Evolutionary conservation across 2,888 invertebrate genomes (phyloP).

Genomic region (Ypsolopha scabrella): DNA sequence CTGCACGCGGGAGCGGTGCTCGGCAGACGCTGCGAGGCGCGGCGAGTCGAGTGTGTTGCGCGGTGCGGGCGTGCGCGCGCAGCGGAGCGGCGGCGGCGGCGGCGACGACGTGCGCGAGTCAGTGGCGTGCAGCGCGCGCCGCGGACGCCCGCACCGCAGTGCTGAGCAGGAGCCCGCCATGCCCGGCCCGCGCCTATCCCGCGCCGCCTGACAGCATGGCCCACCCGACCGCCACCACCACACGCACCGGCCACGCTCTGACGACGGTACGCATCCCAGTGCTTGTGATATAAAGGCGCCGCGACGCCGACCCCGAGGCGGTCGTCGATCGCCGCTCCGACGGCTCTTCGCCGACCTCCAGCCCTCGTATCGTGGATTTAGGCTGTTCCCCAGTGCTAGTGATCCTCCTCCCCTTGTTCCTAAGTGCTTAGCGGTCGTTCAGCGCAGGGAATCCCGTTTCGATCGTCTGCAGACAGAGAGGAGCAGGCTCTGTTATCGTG

Average conservation of each 20-base stretch:
- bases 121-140: constrained; percentile 68
- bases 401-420: constrained; percentile 25
- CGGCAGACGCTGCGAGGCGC: constrained; percentile 17
- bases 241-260: constrained; percentile 67
- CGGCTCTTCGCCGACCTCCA: constrained; percentile 1
- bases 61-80: constrained; percentile 13
- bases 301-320: constrained; percentile 2
- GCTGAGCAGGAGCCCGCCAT: constrained; percentile 67
- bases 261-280: constrained; percentile 58
- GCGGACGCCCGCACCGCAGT: constrained; percentile 68
- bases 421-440: constrained; percentile 31
- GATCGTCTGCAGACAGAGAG: constrained; percentile 65
- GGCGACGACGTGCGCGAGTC: constrained; percentile 51
- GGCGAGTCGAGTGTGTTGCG: constrained; percentile 16
- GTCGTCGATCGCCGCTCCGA: neutral
- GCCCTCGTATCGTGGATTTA: constrained; percentile 9
- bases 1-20: constrained; percentile 33
- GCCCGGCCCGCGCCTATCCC: constrained; percentile 67
- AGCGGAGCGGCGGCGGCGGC: constrained; percentile 30
- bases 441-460: constrained; percentile 53
- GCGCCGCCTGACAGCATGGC: constrained; percentile 71
- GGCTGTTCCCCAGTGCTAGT: constrained; percentile 47
- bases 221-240: constrained; percentile 65
- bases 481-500: constrained; percentile 58
- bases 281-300: neutral